phyloP scores from a whole-genome alignment of 2,888 invertebrate genomes.

The Rhamnusium bicolor region DNA sequence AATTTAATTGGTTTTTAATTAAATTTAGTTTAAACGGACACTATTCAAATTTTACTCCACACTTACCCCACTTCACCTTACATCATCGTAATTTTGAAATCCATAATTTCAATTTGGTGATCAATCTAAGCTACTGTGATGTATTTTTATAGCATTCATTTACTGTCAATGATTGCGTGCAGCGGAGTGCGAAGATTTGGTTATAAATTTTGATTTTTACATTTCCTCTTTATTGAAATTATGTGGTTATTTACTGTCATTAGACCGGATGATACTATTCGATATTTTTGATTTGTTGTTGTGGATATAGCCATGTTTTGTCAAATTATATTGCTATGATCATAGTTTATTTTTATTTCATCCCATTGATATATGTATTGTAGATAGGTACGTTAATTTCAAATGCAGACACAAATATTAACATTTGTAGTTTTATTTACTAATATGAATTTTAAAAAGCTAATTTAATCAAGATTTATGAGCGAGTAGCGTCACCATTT shows the following conservation, averaged over 20 bases:
- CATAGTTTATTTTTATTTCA: constrained; percentile 39
- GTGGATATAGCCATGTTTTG: constrained; percentile 44
- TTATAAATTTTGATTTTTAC: constrained; percentile 64
- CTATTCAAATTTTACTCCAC: too few species aligned
- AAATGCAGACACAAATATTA: constrained; percentile 22
- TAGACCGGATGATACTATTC: constrained; percentile 56
- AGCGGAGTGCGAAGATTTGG: constrained; percentile 61
- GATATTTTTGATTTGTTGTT: constrained; percentile 52
- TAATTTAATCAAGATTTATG: constrained; percentile 37
- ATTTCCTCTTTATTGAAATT: constrained; percentile 64
- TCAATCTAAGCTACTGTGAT: too few species aligned
- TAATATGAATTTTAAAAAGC: constrained; percentile 38
- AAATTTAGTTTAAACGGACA: too few species aligned
- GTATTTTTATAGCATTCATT: constrained; percentile 11
- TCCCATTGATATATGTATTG: constrained; percentile 26
- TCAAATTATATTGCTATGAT: constrained; percentile 43
- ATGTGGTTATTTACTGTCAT: constrained; percentile 60
- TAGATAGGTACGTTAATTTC: constrained; percentile 32
- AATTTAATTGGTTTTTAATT: too few species aligned
- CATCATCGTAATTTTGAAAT: too few species aligned
- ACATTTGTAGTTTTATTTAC: constrained; percentile 38
- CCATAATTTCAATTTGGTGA: too few species aligned
- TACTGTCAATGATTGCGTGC: constrained; percentile 47
- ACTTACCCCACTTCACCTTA: too few species aligned
- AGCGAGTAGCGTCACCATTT: constrained; percentile 1